Conservation (phyloP, 2,888 invertebrate genomes). For the Lycocerus yunnanus region DNA sequence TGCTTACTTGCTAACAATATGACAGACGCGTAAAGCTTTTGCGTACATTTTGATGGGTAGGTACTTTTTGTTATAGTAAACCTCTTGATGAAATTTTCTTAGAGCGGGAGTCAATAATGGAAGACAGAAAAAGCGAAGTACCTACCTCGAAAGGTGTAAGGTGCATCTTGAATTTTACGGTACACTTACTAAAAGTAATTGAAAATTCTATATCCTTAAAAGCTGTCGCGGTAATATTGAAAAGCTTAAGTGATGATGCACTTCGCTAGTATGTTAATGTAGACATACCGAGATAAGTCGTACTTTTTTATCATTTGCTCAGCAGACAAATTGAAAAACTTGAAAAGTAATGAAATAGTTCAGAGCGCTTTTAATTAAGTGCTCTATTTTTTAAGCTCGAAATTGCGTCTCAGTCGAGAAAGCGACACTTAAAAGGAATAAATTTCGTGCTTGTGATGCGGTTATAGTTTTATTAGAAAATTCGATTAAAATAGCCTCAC, state of each 20-base stretch:
- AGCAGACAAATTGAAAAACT: not conserved
- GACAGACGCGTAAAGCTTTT: not conserved
- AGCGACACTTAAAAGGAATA: not conserved
- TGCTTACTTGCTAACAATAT: conserved; percentile 1
- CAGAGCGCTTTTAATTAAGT: not conserved
- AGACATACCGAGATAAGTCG: not conserved
- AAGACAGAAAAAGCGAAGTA: conserved; percentile 18
- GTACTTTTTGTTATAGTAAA: not conserved
- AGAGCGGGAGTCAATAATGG: not conserved
- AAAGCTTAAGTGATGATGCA: conserved; percentile 12
- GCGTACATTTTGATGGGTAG: not conserved
- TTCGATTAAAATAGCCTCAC: not conserved
- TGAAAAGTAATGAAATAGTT: not conserved
- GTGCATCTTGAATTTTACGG: conserved; percentile 22
- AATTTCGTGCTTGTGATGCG: not conserved
- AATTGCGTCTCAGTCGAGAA: not conserved
- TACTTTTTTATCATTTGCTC: not conserved
- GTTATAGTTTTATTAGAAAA: not conserved
- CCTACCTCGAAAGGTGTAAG: conserved; percentile 25
- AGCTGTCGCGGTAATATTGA: conserved; percentile 13
- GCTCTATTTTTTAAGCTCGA: not conserved
- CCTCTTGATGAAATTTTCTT: not conserved
- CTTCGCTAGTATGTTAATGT: conserved; percentile 8
- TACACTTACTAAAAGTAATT: conserved; percentile 28
- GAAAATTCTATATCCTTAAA: conserved; percentile 26